Conservation (phyloP, 2,113 vertebrate genomes). For the Chiloscyllium plagiosum region DNA sequence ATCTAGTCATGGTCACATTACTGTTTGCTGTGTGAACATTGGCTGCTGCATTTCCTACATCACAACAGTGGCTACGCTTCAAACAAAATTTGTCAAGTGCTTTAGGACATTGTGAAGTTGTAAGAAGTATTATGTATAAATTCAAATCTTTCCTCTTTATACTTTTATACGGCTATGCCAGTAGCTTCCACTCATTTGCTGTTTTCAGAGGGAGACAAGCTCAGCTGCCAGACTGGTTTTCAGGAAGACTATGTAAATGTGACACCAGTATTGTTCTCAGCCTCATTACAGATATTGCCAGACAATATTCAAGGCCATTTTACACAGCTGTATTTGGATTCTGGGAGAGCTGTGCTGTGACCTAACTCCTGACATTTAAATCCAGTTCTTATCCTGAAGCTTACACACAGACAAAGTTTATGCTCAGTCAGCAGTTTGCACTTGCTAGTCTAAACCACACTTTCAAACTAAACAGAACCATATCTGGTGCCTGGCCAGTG, state of each 20-base stretch:
- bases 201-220: not conserved
- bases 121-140: not conserved
- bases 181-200: not conserved
- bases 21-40: too few relatives aligned
- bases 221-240: not conserved
- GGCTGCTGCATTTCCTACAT: too few relatives aligned
- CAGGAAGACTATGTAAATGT: not conserved
- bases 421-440: not conserved
- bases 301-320: not conserved
- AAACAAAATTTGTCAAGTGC: not conserved
- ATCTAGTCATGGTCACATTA: too few relatives aligned
- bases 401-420: not conserved
- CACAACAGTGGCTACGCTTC: not conserved
- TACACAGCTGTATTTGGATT: not conserved
- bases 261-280: not conserved
- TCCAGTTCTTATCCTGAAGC: not conserved
- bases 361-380: not conserved
- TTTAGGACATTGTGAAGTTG: not conserved
- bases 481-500: not conserved
- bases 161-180: not conserved
- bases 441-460: not conserved
- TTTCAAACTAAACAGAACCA: not conserved
- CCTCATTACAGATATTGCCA: not conserved
- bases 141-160: not conserved
- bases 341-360: too few relatives aligned